phyloP scores from a whole-genome alignment of 2,888 invertebrate species.

The Sthenelais limicola region DNA sequence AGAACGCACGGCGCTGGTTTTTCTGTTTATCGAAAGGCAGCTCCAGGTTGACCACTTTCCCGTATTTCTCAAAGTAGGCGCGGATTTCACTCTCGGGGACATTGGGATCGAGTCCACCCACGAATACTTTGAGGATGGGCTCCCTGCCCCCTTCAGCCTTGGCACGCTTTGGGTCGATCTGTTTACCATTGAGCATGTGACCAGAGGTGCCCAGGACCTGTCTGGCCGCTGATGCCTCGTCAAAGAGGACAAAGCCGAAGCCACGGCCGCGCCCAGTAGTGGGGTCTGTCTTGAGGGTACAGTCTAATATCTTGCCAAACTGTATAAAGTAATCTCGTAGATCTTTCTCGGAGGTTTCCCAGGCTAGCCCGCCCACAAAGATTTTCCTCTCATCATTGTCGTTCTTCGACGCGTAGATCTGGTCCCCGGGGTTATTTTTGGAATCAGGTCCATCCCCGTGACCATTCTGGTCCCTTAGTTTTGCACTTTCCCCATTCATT shows the following conservation, averaged over 20 bases:
- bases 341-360: conserved; percentile 98
- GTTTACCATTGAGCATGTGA: conserved; percentile 94
- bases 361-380: conserved; percentile 98
- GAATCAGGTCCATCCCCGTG: conserved; percentile 12
- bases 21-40: conserved; percentile 98
- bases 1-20: conserved; percentile 96
- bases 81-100: conserved; percentile 95
- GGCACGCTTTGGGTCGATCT: conserved; percentile 95
- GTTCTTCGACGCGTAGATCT: conserved; percentile 52
- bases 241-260: conserved; percentile 97
- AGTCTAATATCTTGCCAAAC: conserved; percentile 95
- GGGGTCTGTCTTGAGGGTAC: conserved; percentile 96
- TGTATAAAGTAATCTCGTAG: conserved; percentile 93
- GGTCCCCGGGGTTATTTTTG: conserved; percentile 44
- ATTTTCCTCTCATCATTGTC: conserved; percentile 81
- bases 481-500: conserved; percentile 28
- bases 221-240: conserved; percentile 78
- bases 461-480: conserved; percentile 31
- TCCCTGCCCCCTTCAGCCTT: conserved; percentile 87
- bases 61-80: conserved; percentile 92
- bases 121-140: conserved; percentile 86
- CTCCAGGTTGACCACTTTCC: conserved; percentile 91
- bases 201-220: conserved; percentile 53
- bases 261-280: conserved; percentile 95
- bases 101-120: conserved; percentile 93